Evolutionary conservation across 1,140 invertebrate genomes (phyloP).

Genomic region (Pogonus chalceus): DNA sequence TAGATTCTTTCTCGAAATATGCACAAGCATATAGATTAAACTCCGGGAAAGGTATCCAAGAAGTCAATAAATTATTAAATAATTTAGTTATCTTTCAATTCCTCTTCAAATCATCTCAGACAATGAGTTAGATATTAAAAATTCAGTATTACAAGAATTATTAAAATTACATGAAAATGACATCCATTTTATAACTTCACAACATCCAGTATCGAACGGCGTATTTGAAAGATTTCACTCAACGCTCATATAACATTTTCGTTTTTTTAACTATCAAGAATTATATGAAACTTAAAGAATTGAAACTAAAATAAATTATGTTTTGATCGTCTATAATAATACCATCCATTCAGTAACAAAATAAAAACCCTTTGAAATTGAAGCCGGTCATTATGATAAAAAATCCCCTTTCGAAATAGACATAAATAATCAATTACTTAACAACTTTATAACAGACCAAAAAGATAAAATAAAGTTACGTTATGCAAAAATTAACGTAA

Average conservation of each 20-base stretch:
- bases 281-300: conserved; percentile 16
- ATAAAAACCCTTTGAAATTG: conserved; percentile 16
- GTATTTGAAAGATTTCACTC: conserved; percentile 24
- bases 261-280: conserved; percentile 21
- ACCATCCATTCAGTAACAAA: conserved; percentile 18
- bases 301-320: conserved; percentile 18
- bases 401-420: conserved; percentile 15
- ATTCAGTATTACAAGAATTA: conserved; percentile 19
- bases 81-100: conserved; percentile 16
- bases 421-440: not conserved
- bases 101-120: conserved; percentile 17
- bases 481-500: conserved; percentile 10
- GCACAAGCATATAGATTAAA: conserved; percentile 15
- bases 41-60: conserved; percentile 9
- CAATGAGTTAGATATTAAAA: conserved; percentile 21
- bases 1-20: conserved; percentile 16
- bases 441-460: conserved; percentile 11
- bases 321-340: conserved; percentile 22
- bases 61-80: conserved; percentile 14
- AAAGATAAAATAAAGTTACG: conserved; percentile 9
- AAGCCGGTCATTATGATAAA: conserved; percentile 19
- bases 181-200: conserved; percentile 30
- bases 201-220: conserved; percentile 30
- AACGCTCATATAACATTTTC: conserved; percentile 23
- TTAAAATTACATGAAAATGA: conserved; percentile 24